Evolutionary conservation across 2,797 vertebrate genomes (phyloP).

Genomic region (Sciaenops ocellatus): DNA sequence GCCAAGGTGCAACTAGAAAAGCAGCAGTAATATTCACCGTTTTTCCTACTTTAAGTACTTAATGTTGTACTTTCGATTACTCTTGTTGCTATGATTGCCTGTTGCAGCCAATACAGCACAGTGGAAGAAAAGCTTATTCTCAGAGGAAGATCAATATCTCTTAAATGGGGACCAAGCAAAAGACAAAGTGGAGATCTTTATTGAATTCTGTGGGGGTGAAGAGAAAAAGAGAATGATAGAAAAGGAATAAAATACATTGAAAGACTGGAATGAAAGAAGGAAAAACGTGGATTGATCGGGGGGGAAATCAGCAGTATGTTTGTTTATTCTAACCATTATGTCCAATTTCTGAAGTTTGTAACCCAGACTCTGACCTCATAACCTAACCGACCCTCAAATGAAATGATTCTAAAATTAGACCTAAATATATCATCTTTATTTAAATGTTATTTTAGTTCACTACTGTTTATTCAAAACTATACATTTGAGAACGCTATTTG

Average conservation of each 20-base stretch:
- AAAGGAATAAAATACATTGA: neutral
- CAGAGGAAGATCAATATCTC: conserved; percentile 27
- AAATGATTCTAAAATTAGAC: neutral
- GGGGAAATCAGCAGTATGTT: neutral
- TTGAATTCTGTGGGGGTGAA: neutral
- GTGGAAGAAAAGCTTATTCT: conserved; percentile 1
- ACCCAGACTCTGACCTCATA: neutral
- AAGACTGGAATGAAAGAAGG: neutral
- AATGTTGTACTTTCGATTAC: neutral
- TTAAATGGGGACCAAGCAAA: neutral
- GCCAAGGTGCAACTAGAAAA: neutral
- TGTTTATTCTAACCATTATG: neutral
- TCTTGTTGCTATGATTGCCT: neutral
- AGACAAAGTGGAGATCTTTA: neutral
- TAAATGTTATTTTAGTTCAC: too few relatives aligned
- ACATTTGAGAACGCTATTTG: too few relatives aligned
- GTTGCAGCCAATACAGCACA: neutral
- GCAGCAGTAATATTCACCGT: neutral
- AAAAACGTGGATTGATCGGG: neutral
- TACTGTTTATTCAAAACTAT: too few relatives aligned
- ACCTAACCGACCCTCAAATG: neutral
- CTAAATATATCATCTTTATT: neutral
- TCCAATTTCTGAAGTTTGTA: neutral
- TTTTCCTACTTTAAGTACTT: neutral
- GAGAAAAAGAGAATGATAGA: neutral